Evolutionary conservation across 2,113 vertebrate species (phyloP).

Genomic region (Gavia stellata): DNA sequence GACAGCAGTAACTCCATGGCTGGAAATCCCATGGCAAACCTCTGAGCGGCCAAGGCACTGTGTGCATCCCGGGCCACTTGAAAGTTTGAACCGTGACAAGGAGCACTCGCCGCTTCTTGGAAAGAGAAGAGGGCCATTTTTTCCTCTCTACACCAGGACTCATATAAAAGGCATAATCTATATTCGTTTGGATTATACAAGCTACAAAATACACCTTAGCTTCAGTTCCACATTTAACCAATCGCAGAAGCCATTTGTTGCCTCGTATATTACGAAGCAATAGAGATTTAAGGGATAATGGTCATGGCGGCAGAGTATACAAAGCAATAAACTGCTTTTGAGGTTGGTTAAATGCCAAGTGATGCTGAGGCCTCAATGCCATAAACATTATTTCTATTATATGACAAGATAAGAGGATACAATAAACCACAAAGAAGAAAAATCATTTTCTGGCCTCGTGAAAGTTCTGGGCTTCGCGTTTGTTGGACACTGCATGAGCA

Average conservation of each 20-base stretch:
- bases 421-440: constrained; percentile 59
- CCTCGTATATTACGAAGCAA: constrained; percentile 72
- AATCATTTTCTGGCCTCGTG: constrained; percentile 35
- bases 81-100: background rate
- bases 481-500: background rate
- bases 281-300: constrained; percentile 78
- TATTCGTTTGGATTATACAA: constrained; percentile 40
- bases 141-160: background rate
- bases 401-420: constrained; percentile 74
- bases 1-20: accelerated
- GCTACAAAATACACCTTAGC: constrained; percentile 64
- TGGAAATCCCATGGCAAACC: background rate
- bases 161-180: constrained; percentile 41
- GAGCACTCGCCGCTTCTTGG: background rate
- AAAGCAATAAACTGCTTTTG: constrained; percentile 71
- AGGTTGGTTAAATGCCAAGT: constrained; percentile 75
- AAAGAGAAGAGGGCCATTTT: background rate
- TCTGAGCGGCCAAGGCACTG: accelerated
- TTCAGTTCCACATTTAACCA: constrained; percentile 54
- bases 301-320: constrained; percentile 60
- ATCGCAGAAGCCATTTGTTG: constrained; percentile 63
- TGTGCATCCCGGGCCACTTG: background rate
- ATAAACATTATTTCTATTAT: constrained; percentile 77
- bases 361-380: constrained; percentile 66
- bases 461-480: constrained; percentile 15